phyloP scores from a whole-genome alignment of 2,113 vertebrate species.

The Eolophus roseicapilla region DNA sequence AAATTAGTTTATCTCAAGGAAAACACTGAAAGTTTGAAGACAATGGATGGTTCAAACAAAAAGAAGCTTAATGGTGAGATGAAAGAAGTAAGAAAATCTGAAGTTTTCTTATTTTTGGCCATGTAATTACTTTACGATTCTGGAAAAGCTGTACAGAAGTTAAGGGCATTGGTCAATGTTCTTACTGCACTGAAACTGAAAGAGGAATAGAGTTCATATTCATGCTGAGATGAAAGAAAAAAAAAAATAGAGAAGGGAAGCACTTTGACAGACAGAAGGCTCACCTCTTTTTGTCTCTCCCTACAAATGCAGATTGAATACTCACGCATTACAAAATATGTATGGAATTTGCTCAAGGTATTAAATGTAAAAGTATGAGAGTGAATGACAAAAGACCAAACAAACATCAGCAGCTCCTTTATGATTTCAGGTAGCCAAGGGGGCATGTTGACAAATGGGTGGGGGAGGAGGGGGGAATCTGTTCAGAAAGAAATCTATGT shows the following conservation, averaged over 20 bases:
- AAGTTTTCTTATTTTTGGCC: neutral
- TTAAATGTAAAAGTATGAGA: neutral
- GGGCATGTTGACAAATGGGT: rapidly evolving
- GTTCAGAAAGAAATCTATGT: neutral
- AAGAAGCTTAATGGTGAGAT: neutral
- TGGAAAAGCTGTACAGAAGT: neutral
- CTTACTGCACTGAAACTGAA: neutral
- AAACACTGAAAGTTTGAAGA: neutral
- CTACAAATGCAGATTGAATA: neutral
- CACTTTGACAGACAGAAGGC: neutral
- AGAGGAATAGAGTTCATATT: neutral
- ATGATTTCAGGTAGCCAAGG: neutral
- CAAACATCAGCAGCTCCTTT: neutral
- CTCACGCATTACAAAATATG: neutral
- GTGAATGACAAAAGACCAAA: neutral
- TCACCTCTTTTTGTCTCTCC: neutral
- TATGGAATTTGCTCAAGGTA: neutral
- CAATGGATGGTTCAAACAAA: neutral
- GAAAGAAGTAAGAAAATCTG: neutral
- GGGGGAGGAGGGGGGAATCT: neutral
- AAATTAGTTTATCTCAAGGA: neutral
- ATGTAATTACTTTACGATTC: neutral
- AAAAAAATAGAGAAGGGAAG: neutral
- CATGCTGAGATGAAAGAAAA: neutral
- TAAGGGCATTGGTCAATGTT: neutral